Base-by-base conservation (phyloP, 2,797 vertebrate species). In the Acipenser ruthenus region DNA sequence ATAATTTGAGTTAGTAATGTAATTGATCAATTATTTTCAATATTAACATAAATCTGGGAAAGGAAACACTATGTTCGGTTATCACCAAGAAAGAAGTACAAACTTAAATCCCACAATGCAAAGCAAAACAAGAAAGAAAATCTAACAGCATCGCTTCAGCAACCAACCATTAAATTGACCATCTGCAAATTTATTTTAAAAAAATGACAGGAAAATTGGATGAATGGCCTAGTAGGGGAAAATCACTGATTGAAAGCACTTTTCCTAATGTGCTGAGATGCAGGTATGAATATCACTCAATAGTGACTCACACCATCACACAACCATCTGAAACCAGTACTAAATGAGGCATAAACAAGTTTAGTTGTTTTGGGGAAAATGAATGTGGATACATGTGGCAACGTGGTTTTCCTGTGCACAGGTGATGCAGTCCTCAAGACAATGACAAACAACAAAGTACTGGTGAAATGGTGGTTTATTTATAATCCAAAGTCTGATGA, bases 161-260 rank as follows among this genome's bases (percentile, higher is more conserved):
- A 80, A 66, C 74, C 49, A 49, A 76, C 70, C 66, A 68, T 80
- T 81, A 82, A 83, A 84, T 80, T 77, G 77, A 70, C 78, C 79
- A 69, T 71, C 78, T 82, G 73, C 78, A 75, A 68, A 75, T 77
- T 76, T 11, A 55, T 66, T 64, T 66, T 67, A 67, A 68, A 65
- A 71, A 71, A 69, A 65, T 1, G 66, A 71, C 70, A 49, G 67
- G 55, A 50, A 60, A 65, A 52, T 60, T 56, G 13, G 59, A 59
- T 49, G 9, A 55, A 12, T 11, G 18, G 52, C 47, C 56, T 63
- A 18, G 37, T 18, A 48, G 53, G 56, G 48, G 10, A 37, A 49
- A 48, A 13, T 52, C n/a, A 9, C 63, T 52, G 50, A 56, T 68
- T 68, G 50, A 62, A 68, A 49, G 1, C 11, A 10, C 3, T 11